Evolutionary conservation across 2,797 vertebrate genomes (phyloP).

Genomic region (Melopsittacus undulatus): DNA sequence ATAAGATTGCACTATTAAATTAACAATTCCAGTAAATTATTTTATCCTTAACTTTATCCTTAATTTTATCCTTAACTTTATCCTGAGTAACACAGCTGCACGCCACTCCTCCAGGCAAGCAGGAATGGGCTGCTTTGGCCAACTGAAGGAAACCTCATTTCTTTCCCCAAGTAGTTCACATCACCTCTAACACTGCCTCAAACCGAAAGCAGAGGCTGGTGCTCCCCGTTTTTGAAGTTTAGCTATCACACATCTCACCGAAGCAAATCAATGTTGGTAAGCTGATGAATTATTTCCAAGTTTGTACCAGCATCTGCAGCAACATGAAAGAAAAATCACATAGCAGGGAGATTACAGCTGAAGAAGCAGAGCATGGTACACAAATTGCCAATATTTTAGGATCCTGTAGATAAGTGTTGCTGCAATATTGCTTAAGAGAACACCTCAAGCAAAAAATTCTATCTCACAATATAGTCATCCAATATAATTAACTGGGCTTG

Average conservation of each 20-base stretch:
- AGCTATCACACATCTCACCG: constrained; percentile 23
- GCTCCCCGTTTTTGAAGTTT: constrained; percentile 62
- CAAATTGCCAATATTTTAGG: constrained; percentile 12
- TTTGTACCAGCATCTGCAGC: constrained; percentile 54
- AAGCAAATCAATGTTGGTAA: constrained; percentile 59
- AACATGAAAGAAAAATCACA: constrained; percentile 63
- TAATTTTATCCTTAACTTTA: not conserved
- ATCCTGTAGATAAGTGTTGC: constrained; percentile 1
- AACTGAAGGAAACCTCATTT: not conserved
- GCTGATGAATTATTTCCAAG: constrained; percentile 75
- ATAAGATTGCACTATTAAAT: accelerated
- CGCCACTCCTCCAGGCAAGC: not conserved
- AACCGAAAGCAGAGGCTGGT: not conserved
- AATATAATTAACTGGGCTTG: not conserved
- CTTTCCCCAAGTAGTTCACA: not conserved
- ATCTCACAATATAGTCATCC: not conserved
- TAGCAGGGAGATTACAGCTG: constrained; percentile 22
- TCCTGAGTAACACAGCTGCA: not conserved
- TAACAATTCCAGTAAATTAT: not conserved
- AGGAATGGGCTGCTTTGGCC: not conserved
- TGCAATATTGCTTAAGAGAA: not conserved
- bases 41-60: not conserved
- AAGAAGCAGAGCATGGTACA: constrained; percentile 12
- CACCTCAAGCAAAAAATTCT: not conserved
- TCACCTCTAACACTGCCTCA: not conserved